Evolutionary conservation across 2,888 invertebrate genomes (phyloP), one percentile per base, ranked within the genome.

Genomic region (Lycia hirtaria): DNA sequence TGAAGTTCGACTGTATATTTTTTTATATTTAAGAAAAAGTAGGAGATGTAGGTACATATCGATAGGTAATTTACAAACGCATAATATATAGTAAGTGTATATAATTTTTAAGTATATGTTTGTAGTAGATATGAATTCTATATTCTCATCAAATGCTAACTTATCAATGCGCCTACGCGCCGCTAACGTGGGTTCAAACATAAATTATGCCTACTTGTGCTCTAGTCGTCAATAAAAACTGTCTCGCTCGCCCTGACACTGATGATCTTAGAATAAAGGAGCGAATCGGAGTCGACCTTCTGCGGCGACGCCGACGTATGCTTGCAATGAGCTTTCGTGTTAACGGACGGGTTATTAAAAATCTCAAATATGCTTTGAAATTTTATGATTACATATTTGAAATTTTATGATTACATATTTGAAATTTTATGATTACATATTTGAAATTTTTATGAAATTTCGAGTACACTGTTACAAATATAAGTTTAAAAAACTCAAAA

Each of bases 161-260:
- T 26, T 41, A 10, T 4, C 5, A 26, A 17, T 41, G 41, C 41
- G 28, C 26, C 41, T 41, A 41, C 41, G 41, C 41, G n/a, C 10
- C 7, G 12, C 12, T 41, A 26, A 15, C 26, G 28, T 15, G 14
- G 1, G 14, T 40, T 24, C 5, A 37, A 40, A 17, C 19, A 35
- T 51, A 33, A 45, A 30, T 51, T 44, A 59, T 28, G 26, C 56
- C 59, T 55, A 53, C 56, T 33, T 28, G 48, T 53, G 55, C 43
- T n/a, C n/a, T 56, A 71, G 73, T 37, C 15, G 41, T 66, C 56
- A 60, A 58, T 64, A 75, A 71, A 81, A 80, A 80, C 75, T 80
- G 81, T 81, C 83, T 84, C 78, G 88, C 67, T 89, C 73, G 75
- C 88, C 89, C 67, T 91, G 90, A 90, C 90, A 89, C 88, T 88